Evolutionary conservation across 1,140 invertebrate genomes (phyloP).

Genomic region (Zaprionus tsacasi): DNA sequence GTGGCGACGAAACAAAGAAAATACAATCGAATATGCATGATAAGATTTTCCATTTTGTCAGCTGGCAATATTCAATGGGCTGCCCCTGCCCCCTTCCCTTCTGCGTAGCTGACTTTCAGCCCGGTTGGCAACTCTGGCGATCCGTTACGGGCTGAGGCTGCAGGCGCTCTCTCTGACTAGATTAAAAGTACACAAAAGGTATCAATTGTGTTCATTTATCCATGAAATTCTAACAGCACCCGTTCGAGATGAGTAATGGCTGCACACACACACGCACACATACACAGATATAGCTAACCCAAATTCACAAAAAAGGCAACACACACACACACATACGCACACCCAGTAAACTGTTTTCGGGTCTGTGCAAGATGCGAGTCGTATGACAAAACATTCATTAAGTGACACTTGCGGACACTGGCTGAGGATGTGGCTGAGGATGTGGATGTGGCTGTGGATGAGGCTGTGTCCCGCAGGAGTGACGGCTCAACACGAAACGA

Average conservation of each 20-base stretch:
- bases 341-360: conserved; percentile 26
- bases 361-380: conserved; percentile 44
- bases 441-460: not conserved
- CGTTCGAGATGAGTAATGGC: conserved; percentile 53
- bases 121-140: not conserved
- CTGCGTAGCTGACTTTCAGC: not conserved
- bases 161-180: conserved; percentile 23
- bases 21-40: conserved; percentile 16
- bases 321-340: not conserved
- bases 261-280: conserved; percentile 10
- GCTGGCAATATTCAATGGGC: conserved; percentile 22
- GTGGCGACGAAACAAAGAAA: conserved; percentile 7
- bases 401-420: conserved; percentile 52
- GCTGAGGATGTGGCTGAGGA: not conserved
- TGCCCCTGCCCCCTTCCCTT: not conserved
- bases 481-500: conserved; percentile 35
- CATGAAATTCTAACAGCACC: conserved; percentile 59
- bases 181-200: conserved; percentile 68
- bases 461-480: conserved; percentile 21
- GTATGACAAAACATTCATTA: conserved; percentile 68
- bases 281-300: conserved; percentile 10
- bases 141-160: conserved; percentile 8
- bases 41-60: conserved; percentile 38
- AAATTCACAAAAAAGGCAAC: conserved; percentile 24
- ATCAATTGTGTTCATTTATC: conserved; percentile 64